Percentiles rank a stretch among this genome's conserved stretches.
phyloP scores from a whole-genome alignment of 2,888 invertebrate species.

The Uloborus plumipes region DNA sequence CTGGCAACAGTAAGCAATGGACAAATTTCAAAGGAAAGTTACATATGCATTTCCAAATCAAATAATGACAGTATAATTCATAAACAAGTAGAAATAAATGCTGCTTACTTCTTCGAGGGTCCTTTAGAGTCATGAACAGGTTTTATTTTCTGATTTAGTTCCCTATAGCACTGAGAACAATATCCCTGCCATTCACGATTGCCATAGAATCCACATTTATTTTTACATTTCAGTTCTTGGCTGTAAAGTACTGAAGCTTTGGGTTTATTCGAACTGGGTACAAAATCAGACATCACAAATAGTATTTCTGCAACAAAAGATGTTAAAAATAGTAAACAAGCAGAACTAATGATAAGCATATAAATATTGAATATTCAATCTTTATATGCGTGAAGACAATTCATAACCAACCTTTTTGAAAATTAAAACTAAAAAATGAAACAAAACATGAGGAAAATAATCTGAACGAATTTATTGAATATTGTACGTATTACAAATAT shows the following conservation, averaged over 20 bases:
- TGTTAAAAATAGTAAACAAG: not conserved
- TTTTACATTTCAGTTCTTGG: slow-evolving; percentile 77
- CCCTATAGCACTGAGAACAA: slow-evolving; percentile 96
- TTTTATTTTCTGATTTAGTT: slow-evolving; percentile 41
- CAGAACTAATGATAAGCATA: too few relatives aligned
- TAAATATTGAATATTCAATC: too few relatives aligned
- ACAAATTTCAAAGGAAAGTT: too few relatives aligned
- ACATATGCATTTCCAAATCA: not conserved
- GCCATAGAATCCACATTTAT: slow-evolving; percentile 96
- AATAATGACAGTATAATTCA: not conserved
- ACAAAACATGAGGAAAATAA: too few relatives aligned
- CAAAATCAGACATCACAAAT: slow-evolving; percentile 22
- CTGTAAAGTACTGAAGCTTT: slow-evolving; percentile 13
- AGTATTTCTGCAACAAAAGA: slow-evolving; percentile 8
- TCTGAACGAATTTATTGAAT: too few relatives aligned
- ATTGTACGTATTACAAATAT: too few relatives aligned
- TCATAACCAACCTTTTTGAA: too few relatives aligned
- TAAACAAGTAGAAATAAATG: too few relatives aligned
- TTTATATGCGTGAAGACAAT: too few relatives aligned
- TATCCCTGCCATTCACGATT: slow-evolving; percentile 98
- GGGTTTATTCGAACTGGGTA: slow-evolving; percentile 18
- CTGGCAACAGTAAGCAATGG: too few relatives aligned
- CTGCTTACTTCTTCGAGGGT: slow-evolving; percentile 45
- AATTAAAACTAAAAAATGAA: too few relatives aligned
- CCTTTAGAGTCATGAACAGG: slow-evolving; percentile 16